Conservation (phyloP, 2,113 vertebrate species). For the Sorex fumeus region DNA sequence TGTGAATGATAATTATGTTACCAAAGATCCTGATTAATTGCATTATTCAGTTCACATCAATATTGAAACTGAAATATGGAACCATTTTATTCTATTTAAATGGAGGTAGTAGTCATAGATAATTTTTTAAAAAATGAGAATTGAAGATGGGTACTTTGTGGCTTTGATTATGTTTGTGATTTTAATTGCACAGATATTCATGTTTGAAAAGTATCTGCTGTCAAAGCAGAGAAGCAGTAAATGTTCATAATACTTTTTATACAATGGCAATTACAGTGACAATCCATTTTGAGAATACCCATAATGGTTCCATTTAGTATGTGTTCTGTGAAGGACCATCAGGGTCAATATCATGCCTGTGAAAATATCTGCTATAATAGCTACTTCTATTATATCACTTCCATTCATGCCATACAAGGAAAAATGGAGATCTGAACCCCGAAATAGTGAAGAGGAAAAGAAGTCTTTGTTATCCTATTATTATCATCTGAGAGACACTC, state of each 20-base stretch:
- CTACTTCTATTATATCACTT: slow-evolving; percentile 69
- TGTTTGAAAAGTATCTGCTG: slow-evolving; percentile 75
- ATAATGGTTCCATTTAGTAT: slow-evolving; percentile 68
- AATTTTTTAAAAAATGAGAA: slow-evolving; percentile 34
- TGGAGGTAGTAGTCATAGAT: not conserved
- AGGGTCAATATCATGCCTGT: slow-evolving; percentile 65
- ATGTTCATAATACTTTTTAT: slow-evolving; percentile 35
- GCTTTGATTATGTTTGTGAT: slow-evolving; percentile 75
- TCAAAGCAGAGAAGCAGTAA: slow-evolving; percentile 74
- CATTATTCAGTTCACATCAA: slow-evolving; percentile 56
- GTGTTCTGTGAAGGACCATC: slow-evolving; percentile 13
- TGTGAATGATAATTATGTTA: slow-evolving; percentile 70
- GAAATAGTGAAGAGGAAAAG: slow-evolving; percentile 59
- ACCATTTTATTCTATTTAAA: slow-evolving; percentile 58
- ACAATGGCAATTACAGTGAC: slow-evolving; percentile 68
- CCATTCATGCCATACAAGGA: slow-evolving; percentile 47
- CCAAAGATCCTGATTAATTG: slow-evolving; percentile 71
- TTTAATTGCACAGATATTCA: slow-evolving; percentile 79
- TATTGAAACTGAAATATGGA: slow-evolving; percentile 54
- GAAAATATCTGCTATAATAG: slow-evolving; percentile 2
- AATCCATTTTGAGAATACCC: slow-evolving; percentile 61
- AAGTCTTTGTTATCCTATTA: not conserved
- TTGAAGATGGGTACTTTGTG: slow-evolving; percentile 70
- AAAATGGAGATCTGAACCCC: slow-evolving; percentile 56
- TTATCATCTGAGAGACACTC: slow-evolving; percentile 1